Base-by-base conservation (phyloP, 1,140 invertebrate genomes). In the Drosophila parvula region DNA sequence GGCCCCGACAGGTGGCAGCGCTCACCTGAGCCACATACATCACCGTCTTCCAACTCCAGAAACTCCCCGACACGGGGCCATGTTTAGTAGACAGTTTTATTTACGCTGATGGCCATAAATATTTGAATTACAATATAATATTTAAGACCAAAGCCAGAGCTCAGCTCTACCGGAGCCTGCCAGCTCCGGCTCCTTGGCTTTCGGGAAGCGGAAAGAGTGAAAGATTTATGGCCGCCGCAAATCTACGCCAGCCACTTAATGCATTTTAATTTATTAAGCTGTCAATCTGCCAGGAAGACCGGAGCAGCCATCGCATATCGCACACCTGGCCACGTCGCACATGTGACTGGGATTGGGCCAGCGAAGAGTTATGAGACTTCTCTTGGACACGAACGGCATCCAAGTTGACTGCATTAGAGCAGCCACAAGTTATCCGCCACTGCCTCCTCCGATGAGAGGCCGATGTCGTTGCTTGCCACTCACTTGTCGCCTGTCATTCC, bases 121-220 rank as follows among this genome's bases (percentile, higher is more conserved):
- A 88, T 88, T 88, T 88, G 84, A 88, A 88, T 88, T 88, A 88
- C 84, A 88, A 90, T 89, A 89, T 88, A 89, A 89, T 88, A 89
- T 88, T 90, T 88, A 89, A 88, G 84, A 61, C 61, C 70, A 43
- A 76, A 81, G 79, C 61, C 61, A 78, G 51, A 38, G 69, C 63
- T 30, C 28, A 27, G 36, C 30, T 43, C 16, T 22, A 45, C 45
- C 18, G 50, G 28, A 38, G 53, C 16, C 27, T 50, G 18, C 11
- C 30, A 12, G 43, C n/a, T 30, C 41, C 50, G 8, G 5, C 48
- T 7, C 8, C 8, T 14, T n/a, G 51, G 34, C 14, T 34, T 30
- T 27, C 62, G 30, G 55, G 12, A 30, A 34, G 53, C 50, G 71
- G 47, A 48, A 57, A 65, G 74, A 28, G 38, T 76, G 71, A 80